Evolutionary conservation across 2,113 vertebrate genomes (phyloP).

Genomic region (Benitochromis conjunctus): DNA sequence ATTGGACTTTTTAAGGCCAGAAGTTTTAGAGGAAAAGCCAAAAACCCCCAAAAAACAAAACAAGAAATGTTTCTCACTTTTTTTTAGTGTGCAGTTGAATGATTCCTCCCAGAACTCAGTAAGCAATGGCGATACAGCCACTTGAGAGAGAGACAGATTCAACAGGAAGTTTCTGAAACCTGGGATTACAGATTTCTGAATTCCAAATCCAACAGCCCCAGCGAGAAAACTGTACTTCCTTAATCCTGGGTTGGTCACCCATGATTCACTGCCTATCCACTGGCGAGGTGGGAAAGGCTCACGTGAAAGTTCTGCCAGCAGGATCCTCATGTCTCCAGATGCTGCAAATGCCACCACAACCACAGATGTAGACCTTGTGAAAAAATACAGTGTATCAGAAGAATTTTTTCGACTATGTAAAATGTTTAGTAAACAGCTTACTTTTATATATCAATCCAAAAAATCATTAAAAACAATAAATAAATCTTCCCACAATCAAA

Average conservation of each 20-base stretch:
- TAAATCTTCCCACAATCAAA: not conserved
- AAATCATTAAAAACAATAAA: not conserved
- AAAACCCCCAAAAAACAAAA: not conserved
- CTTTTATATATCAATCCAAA: not conserved
- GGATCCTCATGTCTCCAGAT: slow-evolving; percentile 44
- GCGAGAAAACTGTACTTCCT: slow-evolving; percentile 31
- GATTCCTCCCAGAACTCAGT: not conserved
- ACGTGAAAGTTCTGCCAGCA: slow-evolving; percentile 50
- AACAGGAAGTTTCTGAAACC: not conserved
- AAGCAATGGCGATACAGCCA: not conserved
- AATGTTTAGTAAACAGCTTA: not conserved
- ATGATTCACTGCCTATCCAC: not conserved
- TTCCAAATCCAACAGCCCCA: slow-evolving; percentile 59
- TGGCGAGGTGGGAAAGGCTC: not conserved
- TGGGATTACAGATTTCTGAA: slow-evolving; percentile 5
- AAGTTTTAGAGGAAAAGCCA: not conserved
- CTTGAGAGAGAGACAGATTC: not conserved
- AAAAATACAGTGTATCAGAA: not conserved
- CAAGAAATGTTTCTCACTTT: not conserved
- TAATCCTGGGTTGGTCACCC: not conserved
- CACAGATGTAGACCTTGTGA: slow-evolving; percentile 54
- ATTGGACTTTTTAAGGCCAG: not conserved
- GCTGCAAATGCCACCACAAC: slow-evolving; percentile 66
- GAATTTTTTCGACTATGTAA: not conserved
- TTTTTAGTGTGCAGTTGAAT: not conserved